These are phyloP conservation scores for Diaprepes abbreviatus DNA, from an alignment of 2,888 invertebrate genomes.

Conservation along the genomic window DNA sequence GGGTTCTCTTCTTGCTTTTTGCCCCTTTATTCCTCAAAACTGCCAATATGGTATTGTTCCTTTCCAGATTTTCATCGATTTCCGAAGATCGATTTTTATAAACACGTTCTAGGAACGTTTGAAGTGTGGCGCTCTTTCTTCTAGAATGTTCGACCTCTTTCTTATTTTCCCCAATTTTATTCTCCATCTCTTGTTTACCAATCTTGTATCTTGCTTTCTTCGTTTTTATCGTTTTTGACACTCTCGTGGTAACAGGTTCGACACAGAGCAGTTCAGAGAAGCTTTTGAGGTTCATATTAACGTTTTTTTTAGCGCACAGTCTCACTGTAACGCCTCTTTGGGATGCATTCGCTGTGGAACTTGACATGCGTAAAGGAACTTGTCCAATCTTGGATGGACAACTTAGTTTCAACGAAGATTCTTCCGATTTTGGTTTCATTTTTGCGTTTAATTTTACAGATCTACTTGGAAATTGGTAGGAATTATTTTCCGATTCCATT, in stretches of 20 bases:
- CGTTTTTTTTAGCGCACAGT: slow-evolving; percentile 26
- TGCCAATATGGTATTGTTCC: slow-evolving; percentile 8
- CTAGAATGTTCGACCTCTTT: not conserved
- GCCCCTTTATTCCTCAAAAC: slow-evolving; percentile 3
- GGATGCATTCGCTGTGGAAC: slow-evolving; percentile 14
- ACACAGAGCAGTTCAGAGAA: slow-evolving; percentile 28
- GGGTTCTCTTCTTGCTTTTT: not conserved
- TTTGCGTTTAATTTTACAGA: not conserved
- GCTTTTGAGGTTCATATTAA: slow-evolving; percentile 34
- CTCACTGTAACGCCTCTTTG: slow-evolving; percentile 4
- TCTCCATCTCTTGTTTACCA: not conserved
- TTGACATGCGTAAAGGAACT: slow-evolving; percentile 26
- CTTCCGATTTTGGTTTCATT: not conserved
- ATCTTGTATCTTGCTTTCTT: not conserved
- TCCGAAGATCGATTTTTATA: slow-evolving; percentile 3
- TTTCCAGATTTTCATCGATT: slow-evolving; percentile 21
- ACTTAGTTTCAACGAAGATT: not conserved
- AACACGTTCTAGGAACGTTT: slow-evolving; percentile 24
- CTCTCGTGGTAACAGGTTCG: slow-evolving; percentile 13
- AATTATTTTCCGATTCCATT: not conserved
- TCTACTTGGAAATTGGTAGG: not conserved
- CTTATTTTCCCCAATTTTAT: not conserved
- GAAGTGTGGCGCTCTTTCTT: not conserved
- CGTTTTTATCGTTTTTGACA: not conserved
- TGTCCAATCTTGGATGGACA: not conserved